A percentile compares a stretch with the other conserved stretches of the same genome.
Evolutionary conservation across 2,888 invertebrate genomes (phyloP).

Genomic region (Trichopria drosophilae): DNA sequence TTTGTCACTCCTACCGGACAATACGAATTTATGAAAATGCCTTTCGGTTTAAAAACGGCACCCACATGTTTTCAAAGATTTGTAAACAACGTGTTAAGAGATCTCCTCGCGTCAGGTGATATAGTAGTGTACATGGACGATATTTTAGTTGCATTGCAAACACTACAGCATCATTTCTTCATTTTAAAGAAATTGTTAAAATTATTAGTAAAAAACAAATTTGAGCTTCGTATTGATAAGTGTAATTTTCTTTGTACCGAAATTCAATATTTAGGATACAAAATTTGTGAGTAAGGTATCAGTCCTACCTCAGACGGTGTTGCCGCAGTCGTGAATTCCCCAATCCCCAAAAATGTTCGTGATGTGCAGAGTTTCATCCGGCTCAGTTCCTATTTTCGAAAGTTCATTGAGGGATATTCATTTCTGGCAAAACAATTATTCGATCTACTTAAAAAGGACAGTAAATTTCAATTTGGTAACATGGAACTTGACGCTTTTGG

Average conservation of each 20-base stretch:
- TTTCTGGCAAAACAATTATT: conserved; percentile 4
- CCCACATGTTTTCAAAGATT: conserved; percentile 29
- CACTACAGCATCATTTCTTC: conserved; percentile 3
- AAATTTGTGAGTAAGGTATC: conserved; percentile 32
- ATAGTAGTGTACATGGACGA: conserved; percentile 36
- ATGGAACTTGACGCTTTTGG: conserved; percentile 38
- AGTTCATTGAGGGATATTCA: conserved; percentile 36
- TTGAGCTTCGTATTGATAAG: conserved; percentile 38
- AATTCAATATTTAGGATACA: conserved; percentile 40
- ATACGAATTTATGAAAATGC: conserved; percentile 21
- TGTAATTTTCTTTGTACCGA: conserved; percentile 36
- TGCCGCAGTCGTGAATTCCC: conserved; percentile 18
- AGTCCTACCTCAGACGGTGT: conserved; percentile 13
- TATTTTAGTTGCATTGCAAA: conserved; percentile 12
- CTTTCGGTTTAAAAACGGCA: conserved; percentile 24
- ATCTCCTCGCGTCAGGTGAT: conserved; percentile 25
- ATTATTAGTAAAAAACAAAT: conserved; percentile 21
- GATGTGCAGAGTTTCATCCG: conserved; percentile 36
- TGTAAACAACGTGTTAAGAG: conserved; percentile 28
- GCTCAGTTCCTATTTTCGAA: conserved; percentile 38
- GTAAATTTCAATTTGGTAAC: conserved; percentile 33
- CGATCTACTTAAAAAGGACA: conserved; percentile 31
- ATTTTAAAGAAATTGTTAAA: conserved; percentile 1
- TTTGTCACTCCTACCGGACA: neutral
- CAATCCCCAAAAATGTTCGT: conserved; percentile 20